A percentile compares a stretch with the other conserved stretches of the same genome.
Conservation (phyloP, 1,140 invertebrate genomes). For the Ericerus pela region DNA sequence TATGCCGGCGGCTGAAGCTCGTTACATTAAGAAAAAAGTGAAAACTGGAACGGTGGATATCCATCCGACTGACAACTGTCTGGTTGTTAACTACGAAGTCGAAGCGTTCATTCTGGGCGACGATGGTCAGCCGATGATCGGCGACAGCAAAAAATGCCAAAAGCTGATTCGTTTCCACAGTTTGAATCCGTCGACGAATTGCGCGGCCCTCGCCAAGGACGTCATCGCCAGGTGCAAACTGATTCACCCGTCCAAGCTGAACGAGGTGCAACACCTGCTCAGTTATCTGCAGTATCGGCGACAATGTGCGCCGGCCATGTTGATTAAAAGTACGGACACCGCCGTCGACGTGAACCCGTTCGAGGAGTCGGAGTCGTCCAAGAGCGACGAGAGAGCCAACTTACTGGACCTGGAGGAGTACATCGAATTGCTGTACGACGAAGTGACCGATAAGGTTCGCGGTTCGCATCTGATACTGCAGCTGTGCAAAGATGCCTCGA, state of each 20-base stretch:
- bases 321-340: neutral
- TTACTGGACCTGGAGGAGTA: slow-evolving; percentile 83
- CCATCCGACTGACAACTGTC: slow-evolving; percentile 74
- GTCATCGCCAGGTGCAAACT: slow-evolving; percentile 78
- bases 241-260: slow-evolving; percentile 67
- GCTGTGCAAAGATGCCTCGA: slow-evolving; percentile 80
- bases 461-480: slow-evolving; percentile 83
- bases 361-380: neutral
- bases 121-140: slow-evolving; percentile 66
- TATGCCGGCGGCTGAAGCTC: neutral
- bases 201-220: slow-evolving; percentile 62
- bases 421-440: slow-evolving; percentile 92
- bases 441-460: slow-evolving; percentile 79
- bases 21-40: slow-evolving; percentile 37
- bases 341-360: neutral
- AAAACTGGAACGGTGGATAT: slow-evolving; percentile 73
- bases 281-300: slow-evolving; percentile 78
- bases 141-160: slow-evolving; percentile 70
- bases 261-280: slow-evolving; percentile 81
- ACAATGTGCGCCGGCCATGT: slow-evolving; percentile 31
- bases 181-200: slow-evolving; percentile 64
- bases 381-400: slow-evolving; percentile 37
- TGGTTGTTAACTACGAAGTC: slow-evolving; percentile 80
- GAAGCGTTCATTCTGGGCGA: slow-evolving; percentile 73
- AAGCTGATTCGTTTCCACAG: slow-evolving; percentile 74